Evolutionary conservation across 2,113 vertebrate species (phyloP), one percentile per base, ranked within the genome.

Genomic region (Setophaga petechia): DNA sequence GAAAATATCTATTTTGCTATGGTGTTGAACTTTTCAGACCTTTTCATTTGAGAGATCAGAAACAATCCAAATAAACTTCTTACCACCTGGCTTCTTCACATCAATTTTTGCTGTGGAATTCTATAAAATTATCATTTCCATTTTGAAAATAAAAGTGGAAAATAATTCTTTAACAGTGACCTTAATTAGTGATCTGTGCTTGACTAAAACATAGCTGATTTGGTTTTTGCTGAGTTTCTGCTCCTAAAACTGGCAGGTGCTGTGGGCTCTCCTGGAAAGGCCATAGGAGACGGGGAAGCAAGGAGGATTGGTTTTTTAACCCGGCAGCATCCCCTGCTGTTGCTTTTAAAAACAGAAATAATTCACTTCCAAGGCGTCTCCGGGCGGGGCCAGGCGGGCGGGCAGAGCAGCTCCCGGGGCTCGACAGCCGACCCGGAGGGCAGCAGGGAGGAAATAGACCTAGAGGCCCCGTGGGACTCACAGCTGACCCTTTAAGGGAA

Each of bases 1-100:
- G 49, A 95, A 97, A 93, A 87, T 75, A 88, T 15, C 67, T 71
- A 35, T 74, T 95, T 93, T 96, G 51, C 78, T 65, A 39, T 7
- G 11, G 24, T 52, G n/a, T 19, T 93, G 84, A 94, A 96, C 65
- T 91, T 94, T 81, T 76, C 20, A 18, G 46, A 82, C 88, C 11
- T 84, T 93, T 85, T 61, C 15, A 25, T 67, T 82, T 87, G 68
- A 61, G 89, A 92, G 49, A 71, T 84, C 33, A 88, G 68, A 89
- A 92, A 78, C n/a, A 87, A 77, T 81, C 44, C 74, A 77, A 79
- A 85, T 59, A 81, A 89, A 79, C 35, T 59, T 33, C 35, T 78
- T 87, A 54, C 61, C 54, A 93, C 46, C 30, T 76, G 71, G 13
- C 39, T 93, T 12, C 59, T 59, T 71, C 46, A 69, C 37, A 17